Evolutionary conservation across 1,140 invertebrate species (phyloP).

Genomic region (Drosophila pachea): DNA sequence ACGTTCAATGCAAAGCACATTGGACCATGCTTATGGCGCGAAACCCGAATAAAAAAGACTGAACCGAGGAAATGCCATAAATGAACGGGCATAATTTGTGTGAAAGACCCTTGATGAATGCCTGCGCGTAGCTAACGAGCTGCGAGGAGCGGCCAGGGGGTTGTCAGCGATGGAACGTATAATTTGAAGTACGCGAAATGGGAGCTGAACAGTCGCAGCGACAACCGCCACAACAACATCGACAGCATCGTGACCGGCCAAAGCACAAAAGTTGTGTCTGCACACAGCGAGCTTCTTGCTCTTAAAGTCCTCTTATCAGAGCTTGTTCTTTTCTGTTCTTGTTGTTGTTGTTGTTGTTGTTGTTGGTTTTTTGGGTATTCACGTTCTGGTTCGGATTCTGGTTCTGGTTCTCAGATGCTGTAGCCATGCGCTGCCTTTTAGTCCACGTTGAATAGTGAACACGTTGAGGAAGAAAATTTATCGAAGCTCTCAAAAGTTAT

Average conservation of each 20-base stretch:
- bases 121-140: constrained; percentile 40
- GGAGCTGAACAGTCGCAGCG: too few species aligned
- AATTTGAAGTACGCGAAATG: constrained; percentile 63
- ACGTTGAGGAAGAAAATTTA: constrained; percentile 44
- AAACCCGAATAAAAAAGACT: constrained; percentile 18
- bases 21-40: constrained; percentile 40
- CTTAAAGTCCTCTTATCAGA: constrained; percentile 57
- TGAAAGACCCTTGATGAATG: constrained; percentile 64
- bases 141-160: constrained; percentile 26
- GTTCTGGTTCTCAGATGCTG: constrained; percentile 55
- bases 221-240: constrained; percentile 2
- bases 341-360: too few species aligned
- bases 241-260: constrained; percentile 25
- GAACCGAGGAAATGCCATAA: constrained; percentile 35
- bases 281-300: constrained; percentile 35
- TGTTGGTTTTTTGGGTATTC: constrained; percentile 1
- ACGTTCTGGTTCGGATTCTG: constrained; percentile 13
- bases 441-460: constrained; percentile 62
- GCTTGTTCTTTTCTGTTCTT: not conserved
- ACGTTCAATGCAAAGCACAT: constrained; percentile 49
- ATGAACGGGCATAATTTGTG: constrained; percentile 49
- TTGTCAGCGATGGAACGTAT: constrained; percentile 48
- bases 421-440: constrained; percentile 54
- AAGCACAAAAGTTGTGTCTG: constrained; percentile 32
- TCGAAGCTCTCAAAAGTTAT: too few species aligned